Evolutionary conservation across 92 coral and sea anemone genomes (phyloP).

Genomic region (Porites cylindrica): DNA sequence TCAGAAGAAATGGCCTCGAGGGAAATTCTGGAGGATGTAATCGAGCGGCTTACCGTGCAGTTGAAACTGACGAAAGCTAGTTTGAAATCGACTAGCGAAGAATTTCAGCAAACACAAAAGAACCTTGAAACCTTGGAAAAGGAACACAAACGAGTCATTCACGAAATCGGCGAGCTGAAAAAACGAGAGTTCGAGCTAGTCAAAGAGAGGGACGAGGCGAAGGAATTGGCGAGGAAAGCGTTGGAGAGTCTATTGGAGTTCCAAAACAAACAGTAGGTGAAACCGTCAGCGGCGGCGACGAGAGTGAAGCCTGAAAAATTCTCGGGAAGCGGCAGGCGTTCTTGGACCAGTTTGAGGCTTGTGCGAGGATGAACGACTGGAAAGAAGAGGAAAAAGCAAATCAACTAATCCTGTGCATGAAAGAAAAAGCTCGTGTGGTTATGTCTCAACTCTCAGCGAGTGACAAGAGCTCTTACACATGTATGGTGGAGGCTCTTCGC

Average conservation of each 20-base stretch:
- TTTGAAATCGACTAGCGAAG: conserved; percentile 23
- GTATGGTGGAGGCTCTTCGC: too few relatives aligned
- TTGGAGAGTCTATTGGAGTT: conserved; percentile 22
- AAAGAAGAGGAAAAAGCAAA: conserved; percentile 30
- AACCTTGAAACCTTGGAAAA: conserved; percentile 3
- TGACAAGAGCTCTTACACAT: too few relatives aligned
- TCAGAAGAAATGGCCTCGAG: too few relatives aligned
- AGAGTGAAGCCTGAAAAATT: conserved; percentile 40
- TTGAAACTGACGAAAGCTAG: conserved; percentile 1
- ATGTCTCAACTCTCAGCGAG: too few relatives aligned
- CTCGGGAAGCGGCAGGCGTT: conserved; percentile 23
- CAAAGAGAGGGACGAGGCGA: conserved; percentile 9
- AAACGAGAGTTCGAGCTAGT: background rate
- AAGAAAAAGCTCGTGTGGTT: too few relatives aligned
- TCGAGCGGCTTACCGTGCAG: background rate
- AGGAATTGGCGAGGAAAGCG: conserved; percentile 5
- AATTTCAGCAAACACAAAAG: background rate
- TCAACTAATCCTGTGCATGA: conserved; percentile 24
- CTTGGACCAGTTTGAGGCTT: conserved; percentile 32
- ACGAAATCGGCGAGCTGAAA: background rate
- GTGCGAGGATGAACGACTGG: conserved; percentile 34
- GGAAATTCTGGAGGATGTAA: too few relatives aligned
- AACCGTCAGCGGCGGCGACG: conserved; percentile 7
- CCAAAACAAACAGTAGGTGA: background rate
- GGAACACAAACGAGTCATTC: conserved; percentile 8